Base-by-base conservation (phyloP, 2,888 invertebrate species). In the Xanthia togata region DNA sequence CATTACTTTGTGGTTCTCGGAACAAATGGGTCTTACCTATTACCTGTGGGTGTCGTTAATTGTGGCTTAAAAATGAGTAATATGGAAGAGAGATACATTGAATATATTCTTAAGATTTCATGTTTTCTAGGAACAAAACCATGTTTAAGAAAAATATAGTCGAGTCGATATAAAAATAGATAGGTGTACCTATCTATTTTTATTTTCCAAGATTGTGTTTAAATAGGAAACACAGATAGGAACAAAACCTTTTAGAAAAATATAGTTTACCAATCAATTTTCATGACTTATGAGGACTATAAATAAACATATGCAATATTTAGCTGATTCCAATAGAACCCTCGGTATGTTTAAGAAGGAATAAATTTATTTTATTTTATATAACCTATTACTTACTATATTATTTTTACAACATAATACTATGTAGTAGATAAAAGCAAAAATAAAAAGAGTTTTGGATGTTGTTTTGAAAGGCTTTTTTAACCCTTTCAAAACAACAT, bases 1-100 rank as follows among this genome's bases (percentile, higher is more conserved):
- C 38, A 31, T 62, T 82, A 67, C 41, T 76, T 65, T 67, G 82
- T 76, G 55, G 81, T 81, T 65, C 4, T 44, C 26, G 20, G 53
- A 35, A 38, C n/a, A n/a, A 74, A 65, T 65, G 12, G 38, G 6
- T 26, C 11, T 75, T 9, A 14, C 26, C 14, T 55, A 1, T 14
- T 81, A 81, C 64, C 75, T 81, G 75, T 31, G 31, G 38, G 9
- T 44, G 20, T 73, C 23, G 38, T 38, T 31, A 55, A 47, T 12
- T 20, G 14, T 20, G 3, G 53, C 53, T 41, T 41, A 12, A n/a
- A 41, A 53, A 75, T 4, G 35, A 14, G 1, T 38, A 23, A 20
- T 23, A 53, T 14, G 14, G 11, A 9, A 5, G 9, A 35, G 4
- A 9, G 20, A 41, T n/a, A 73, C 6, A 11, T 31, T 20, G 1